phyloP scores from a whole-genome alignment of 1,140 invertebrate genomes.

The Zaprionus davidi region DNA sequence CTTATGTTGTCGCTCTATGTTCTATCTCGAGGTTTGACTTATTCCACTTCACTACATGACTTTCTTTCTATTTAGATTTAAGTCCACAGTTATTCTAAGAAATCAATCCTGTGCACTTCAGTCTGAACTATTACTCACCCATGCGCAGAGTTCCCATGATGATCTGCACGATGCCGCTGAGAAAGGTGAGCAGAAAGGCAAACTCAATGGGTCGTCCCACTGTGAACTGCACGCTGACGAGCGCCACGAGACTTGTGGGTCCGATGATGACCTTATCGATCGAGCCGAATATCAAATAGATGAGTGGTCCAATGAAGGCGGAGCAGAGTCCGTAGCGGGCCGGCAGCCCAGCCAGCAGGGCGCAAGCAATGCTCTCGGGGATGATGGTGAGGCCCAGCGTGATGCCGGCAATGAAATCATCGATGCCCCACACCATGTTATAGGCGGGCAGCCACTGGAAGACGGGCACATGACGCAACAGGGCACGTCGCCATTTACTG shows the following conservation, averaged over 20 bases:
- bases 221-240: constrained; percentile 89
- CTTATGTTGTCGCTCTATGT: no score
- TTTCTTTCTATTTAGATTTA: no score
- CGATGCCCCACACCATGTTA: constrained; percentile 86
- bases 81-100: no score
- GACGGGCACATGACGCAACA: constrained; percentile 78
- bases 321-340: constrained; percentile 86
- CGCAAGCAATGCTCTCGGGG: constrained; percentile 93
- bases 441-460: constrained; percentile 88
- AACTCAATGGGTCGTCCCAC: constrained; percentile 90
- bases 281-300: constrained; percentile 95
- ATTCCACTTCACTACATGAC: neutral
- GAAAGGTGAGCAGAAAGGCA: constrained; percentile 91
- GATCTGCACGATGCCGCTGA: constrained; percentile 91
- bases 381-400: constrained; percentile 93
- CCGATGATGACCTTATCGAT: constrained; percentile 96
- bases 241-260: constrained; percentile 91
- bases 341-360: constrained; percentile 89
- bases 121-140: constrained; percentile 58
- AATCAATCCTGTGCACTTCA: neutral
- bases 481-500: constrained; percentile 53
- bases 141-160: constrained; percentile 87
- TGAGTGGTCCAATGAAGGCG: constrained; percentile 89
- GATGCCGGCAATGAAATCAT: constrained; percentile 90
- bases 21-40: neutral